Evolutionary conservation across 1,140 invertebrate species (phyloP), one percentile per base, ranked within the genome.

Genomic region (Caenorhabditis inopinata): DNA sequence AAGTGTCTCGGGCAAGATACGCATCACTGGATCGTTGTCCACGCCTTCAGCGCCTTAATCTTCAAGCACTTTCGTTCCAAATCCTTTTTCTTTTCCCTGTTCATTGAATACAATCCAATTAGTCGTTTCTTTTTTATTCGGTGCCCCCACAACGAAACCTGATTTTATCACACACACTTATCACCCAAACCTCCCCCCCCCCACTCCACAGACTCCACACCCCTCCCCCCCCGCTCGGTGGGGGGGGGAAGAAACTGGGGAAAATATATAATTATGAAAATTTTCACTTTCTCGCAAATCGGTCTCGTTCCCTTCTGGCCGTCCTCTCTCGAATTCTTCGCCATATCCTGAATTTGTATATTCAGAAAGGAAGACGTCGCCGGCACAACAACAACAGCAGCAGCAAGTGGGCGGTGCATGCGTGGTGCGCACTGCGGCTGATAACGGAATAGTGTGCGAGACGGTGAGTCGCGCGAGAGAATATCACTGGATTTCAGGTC

Each of bases 401-500:
- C 58, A 42, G 38, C 38, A 68, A 68, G 58, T 68, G 58, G 58
- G 58, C 58, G 58, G 58, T 18, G 58, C 58, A 29, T 68, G 58
- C 58, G 58, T 68, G 16, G 58, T 38, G 32, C 58, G 58, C 58
- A 38, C 58, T 32, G 58, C 58, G 35, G 58, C 27, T 68, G 27
- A 68, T 25, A 68, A 68, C 32, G 38, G 38, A 68, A 68, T 42
- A 68, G 58, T 68, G 58, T 68, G 58, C n/a, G 27, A 68, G 58
- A 68, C 58, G 58, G 58, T 68, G 58, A 68, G 58, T 42, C n/a
- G 32, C 32, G 14, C 38, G 38, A 14, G 38, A 14, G 38, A 32
- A 62, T 62, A 62, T 68, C 58, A 68, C n/a, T n/a, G n/a, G n/a
- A n/a, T 68, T 68, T 68, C 58, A 68, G 58, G 58, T 68, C 58